Conservation (phyloP, 2,888 invertebrate genomes). For the Aleiodes testaceus region DNA sequence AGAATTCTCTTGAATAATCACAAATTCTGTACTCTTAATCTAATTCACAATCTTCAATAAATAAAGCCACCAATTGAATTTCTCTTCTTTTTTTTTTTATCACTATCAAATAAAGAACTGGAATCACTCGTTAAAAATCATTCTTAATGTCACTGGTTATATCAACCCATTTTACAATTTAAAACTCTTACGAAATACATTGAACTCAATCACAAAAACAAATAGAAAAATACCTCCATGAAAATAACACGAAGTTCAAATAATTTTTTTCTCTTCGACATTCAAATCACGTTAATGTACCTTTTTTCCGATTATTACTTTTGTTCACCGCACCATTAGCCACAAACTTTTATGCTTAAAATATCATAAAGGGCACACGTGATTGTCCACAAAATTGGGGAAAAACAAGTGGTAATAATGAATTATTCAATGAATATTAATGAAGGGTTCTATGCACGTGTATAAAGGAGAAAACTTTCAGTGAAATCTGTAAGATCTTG, state of each 20-base stretch:
- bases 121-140: neutral
- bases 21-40: too few relatives aligned
- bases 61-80: too few relatives aligned
- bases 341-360: conserved; percentile 5
- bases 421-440: conserved; percentile 30
- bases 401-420: too few relatives aligned
- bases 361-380: conserved; percentile 39
- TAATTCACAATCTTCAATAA: too few relatives aligned
- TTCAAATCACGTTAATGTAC: conserved; percentile 46
- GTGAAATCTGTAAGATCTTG: conserved; percentile 17
- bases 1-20: too few relatives aligned
- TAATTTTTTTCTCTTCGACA: conserved; percentile 46
- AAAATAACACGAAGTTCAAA: conserved; percentile 18
- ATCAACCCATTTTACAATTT: conserved; percentile 29
- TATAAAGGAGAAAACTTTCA: conserved; percentile 19
- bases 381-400: neutral
- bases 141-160: neutral
- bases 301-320: conserved; percentile 13
- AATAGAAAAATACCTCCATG: neutral
- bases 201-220: neutral
- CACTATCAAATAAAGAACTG: neutral
- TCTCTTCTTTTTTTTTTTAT: neutral
- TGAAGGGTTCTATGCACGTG: conserved; percentile 34
- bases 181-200: neutral
- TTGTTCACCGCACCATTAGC: conserved; percentile 16